These are phyloP conservation scores for Labroides dimidiatus DNA, from an alignment of 2,797 vertebrate genomes.

Conservation along the genomic window DNA sequence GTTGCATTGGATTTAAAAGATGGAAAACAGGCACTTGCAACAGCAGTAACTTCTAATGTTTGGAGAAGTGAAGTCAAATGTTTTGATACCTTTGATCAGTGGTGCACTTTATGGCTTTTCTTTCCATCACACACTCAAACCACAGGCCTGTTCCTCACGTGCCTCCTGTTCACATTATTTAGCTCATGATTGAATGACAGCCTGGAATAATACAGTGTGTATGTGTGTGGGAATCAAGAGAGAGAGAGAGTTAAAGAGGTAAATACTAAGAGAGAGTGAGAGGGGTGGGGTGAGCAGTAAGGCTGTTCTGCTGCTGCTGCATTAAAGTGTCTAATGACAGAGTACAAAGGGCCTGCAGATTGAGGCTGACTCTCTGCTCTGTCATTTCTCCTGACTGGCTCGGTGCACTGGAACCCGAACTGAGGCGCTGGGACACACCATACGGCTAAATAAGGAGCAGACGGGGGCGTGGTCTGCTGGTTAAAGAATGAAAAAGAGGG, in stretches of 20 bases:
- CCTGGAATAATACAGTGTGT: conserved; percentile 45
- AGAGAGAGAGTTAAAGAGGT: conserved; percentile 70
- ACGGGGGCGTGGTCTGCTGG: conserved; percentile 20
- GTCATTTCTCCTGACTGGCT: conserved; percentile 73
- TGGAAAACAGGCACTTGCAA: too few relatives aligned
- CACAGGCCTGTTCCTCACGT: conserved; percentile 12
- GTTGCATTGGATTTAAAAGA: too few relatives aligned
- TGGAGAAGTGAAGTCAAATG: too few relatives aligned
- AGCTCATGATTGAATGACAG: conserved; percentile 48
- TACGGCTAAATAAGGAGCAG: conserved; percentile 70
- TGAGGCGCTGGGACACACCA: conserved; percentile 60
- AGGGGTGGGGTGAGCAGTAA: conserved; percentile 56
- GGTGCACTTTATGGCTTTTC: too few relatives aligned
- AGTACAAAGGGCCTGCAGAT: conserved; percentile 74
- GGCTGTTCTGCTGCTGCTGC: conserved; percentile 61
- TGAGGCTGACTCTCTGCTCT: conserved; percentile 74
- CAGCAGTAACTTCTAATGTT: too few relatives aligned
- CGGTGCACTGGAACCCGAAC: conserved; percentile 76
- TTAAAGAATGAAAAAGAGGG: conserved; percentile 10
- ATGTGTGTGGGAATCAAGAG: conserved; percentile 57
- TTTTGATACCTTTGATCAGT: too few relatives aligned
- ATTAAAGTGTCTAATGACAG: conserved; percentile 82
- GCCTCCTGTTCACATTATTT: conserved; percentile 39
- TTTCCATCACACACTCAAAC: not conserved
- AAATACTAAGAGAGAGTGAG: conserved; percentile 27